These are phyloP conservation scores for Dasyornis broadbenti DNA, from an alignment of 2,113 vertebrate species.

Conservation along the genomic window DNA sequence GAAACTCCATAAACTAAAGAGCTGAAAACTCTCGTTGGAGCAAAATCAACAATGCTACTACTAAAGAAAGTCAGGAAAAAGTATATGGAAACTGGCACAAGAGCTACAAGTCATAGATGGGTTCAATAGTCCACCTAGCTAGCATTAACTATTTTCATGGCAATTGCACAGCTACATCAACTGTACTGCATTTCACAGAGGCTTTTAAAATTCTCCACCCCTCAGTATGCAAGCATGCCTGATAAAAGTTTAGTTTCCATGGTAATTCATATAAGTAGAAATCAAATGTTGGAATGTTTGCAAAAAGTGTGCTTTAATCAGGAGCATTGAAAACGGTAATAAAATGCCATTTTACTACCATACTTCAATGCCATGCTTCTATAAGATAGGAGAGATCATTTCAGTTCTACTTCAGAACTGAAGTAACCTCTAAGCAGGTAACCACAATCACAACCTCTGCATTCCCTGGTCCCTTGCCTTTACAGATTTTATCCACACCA, in stretches of 20 bases:
- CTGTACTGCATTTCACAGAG: background rate
- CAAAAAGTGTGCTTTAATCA: background rate
- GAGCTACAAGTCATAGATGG: background rate
- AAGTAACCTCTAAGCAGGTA: background rate
- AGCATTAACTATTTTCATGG: background rate
- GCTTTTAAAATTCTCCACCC: background rate
- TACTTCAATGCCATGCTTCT: background rate
- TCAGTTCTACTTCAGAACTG: background rate
- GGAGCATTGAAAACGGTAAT: background rate
- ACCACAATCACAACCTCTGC: fast-evolving
- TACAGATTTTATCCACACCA: background rate
- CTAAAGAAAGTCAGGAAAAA: background rate
- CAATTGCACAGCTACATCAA: background rate
- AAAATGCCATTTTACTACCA: background rate
- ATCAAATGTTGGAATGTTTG: conserved; percentile 18
- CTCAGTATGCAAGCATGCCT: background rate
- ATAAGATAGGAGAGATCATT: background rate
- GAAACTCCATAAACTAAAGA: background rate
- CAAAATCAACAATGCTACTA: background rate
- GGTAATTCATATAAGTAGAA: conserved; percentile 42
- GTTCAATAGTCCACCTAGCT: background rate
- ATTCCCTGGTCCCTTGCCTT: background rate
- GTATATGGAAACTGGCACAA: background rate
- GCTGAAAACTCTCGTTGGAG: background rate
- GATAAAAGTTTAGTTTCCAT: conserved; percentile 43